Evolutionary conservation across 2,113 vertebrate genomes (phyloP).

Genomic region (Mobula hypostoma): DNA sequence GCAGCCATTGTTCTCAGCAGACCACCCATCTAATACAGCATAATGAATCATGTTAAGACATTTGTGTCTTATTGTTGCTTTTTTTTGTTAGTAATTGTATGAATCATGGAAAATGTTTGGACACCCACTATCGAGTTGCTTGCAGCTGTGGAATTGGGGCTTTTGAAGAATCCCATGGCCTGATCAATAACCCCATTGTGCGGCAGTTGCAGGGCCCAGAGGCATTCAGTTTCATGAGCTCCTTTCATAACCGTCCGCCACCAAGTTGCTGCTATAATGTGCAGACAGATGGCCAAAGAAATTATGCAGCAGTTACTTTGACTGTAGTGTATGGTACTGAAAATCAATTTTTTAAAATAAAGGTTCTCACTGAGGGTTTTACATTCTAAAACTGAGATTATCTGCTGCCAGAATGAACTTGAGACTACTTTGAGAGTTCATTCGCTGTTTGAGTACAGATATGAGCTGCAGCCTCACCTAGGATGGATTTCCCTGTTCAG

Average conservation of each 20-base stretch:
- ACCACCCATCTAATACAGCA: constrained; percentile 29
- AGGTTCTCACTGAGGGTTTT: background rate
- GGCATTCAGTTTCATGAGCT: constrained; percentile 6
- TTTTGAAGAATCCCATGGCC: constrained; percentile 25
- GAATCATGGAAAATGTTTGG: constrained; percentile 27
- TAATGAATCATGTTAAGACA: constrained; percentile 20
- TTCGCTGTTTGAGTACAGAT: background rate
- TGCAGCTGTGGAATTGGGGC: constrained; percentile 28
- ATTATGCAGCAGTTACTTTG: constrained; percentile 24
- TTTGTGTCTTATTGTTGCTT: constrained; percentile 1
- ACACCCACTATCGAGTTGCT: constrained; percentile 7
- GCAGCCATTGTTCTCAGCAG: constrained; percentile 13
- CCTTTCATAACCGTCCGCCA: background rate
- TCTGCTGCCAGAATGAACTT: background rate
- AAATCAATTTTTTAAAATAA: background rate
- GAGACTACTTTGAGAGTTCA: background rate
- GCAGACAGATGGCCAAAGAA: constrained; percentile 26
- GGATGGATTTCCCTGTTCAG: background rate
- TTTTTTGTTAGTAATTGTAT: constrained; percentile 32
- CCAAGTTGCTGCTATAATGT: constrained; percentile 25
- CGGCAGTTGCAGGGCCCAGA: background rate
- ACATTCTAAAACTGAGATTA: background rate
- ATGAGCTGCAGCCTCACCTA: background rate
- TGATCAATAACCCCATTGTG: constrained; percentile 26
- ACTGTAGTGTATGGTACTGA: background rate